Evolutionary conservation across 2,888 invertebrate genomes (phyloP).

Genomic region (Drosophila mulleri): DNA sequence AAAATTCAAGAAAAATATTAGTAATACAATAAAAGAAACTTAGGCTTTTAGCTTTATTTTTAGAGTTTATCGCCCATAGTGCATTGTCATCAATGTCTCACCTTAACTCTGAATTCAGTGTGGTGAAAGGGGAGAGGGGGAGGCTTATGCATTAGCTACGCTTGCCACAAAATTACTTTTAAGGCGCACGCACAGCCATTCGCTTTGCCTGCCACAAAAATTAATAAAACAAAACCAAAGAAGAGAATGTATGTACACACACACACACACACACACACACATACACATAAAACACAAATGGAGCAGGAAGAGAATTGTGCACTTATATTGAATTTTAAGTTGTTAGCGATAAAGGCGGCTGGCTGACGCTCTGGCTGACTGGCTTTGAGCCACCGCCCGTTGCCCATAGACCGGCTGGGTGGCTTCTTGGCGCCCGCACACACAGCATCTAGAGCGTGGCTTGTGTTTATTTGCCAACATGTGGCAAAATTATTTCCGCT

Average conservation of each 20-base stretch:
- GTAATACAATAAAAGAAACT: no score
- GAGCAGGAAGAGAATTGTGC: slow-evolving; percentile 37
- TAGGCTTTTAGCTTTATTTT: no score
- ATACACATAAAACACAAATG: slow-evolving; percentile 29
- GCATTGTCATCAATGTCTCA: background rate
- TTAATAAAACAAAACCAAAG: slow-evolving; percentile 35
- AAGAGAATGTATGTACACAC: background rate
- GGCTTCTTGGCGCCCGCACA: no score
- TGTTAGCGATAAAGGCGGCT: slow-evolving; percentile 52
- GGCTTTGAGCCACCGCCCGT: slow-evolving; percentile 57
- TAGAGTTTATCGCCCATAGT: no score
- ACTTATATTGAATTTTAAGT: slow-evolving; percentile 76
- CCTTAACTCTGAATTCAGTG: background rate
- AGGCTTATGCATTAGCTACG: slow-evolving; percentile 40
- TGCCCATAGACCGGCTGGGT: slow-evolving; percentile 2
- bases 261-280: background rate
- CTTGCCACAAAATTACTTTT: slow-evolving; percentile 53
- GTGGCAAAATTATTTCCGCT: slow-evolving; percentile 81
- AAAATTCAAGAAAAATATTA: no score
- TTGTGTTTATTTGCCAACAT: slow-evolving; percentile 72
- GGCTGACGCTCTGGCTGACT: background rate
- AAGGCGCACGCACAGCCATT: slow-evolving; percentile 13
- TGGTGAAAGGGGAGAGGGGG: background rate
- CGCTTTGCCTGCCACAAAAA: slow-evolving; percentile 27
- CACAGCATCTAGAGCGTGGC: slow-evolving; percentile 21